These are phyloP conservation scores for Pelusios castaneus DNA, from an alignment of 2,113 vertebrate species.

Conservation along the genomic window DNA sequence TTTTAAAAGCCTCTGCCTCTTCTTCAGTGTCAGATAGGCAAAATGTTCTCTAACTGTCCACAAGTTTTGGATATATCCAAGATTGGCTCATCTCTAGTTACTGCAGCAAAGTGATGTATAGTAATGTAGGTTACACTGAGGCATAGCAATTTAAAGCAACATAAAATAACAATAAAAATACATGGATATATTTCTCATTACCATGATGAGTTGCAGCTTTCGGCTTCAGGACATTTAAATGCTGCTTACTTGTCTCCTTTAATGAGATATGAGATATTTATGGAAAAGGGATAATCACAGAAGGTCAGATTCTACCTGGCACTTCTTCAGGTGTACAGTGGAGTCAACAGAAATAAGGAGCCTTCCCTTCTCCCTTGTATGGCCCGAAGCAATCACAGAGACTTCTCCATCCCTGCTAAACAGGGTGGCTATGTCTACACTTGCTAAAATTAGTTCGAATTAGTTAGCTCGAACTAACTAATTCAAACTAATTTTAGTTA, in stretches of 20 bases:
- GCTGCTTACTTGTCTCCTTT: background rate
- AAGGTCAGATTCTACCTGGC: background rate
- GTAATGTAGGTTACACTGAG: background rate
- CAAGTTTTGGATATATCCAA: background rate
- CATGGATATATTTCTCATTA: background rate
- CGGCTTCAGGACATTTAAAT: slow-evolving; percentile 24
- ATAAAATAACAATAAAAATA: background rate
- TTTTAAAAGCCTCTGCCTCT: background rate
- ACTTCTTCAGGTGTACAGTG: background rate
- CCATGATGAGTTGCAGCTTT: background rate
- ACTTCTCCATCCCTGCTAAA: background rate
- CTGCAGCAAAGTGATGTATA: background rate
- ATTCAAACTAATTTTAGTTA: too few relatives aligned
- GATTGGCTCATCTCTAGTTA: slow-evolving; percentile 7
- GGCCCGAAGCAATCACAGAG: too few relatives aligned
- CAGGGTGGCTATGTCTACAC: too few relatives aligned
- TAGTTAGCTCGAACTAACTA: too few relatives aligned
- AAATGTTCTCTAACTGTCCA: background rate
- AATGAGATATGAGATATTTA: background rate
- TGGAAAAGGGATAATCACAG: background rate
- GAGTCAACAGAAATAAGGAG: background rate
- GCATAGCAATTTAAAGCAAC: background rate
- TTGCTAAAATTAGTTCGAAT: too few relatives aligned
- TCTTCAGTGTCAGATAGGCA: background rate
- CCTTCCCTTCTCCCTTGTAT: background rate